These are phyloP conservation scores for Mustelus asterias DNA, from an alignment of 2,113 vertebrate genomes.

Conservation along the genomic window DNA sequence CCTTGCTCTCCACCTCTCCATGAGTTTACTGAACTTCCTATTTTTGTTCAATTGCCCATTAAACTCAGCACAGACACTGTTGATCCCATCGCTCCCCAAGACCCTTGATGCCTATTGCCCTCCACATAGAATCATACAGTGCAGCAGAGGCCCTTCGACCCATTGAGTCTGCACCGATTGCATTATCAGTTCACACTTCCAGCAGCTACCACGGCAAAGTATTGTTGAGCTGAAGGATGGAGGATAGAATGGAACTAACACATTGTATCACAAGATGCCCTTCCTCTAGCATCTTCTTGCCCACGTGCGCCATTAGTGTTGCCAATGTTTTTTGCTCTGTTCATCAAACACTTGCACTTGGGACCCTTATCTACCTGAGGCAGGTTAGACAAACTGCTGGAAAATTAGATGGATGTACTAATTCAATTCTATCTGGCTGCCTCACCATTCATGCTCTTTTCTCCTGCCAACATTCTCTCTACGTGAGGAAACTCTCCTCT, in stretches of 20 bases:
- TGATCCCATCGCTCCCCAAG: background rate
- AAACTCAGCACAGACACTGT: background rate
- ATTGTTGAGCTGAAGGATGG: background rate
- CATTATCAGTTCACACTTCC: background rate
- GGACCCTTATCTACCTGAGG: background rate
- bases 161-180: too few relatives aligned
- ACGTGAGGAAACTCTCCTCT: background rate
- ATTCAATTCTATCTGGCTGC: background rate
- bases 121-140: too few relatives aligned
- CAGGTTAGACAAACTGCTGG: background rate
- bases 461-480: background rate
- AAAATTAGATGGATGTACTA: background rate
- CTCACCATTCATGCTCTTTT: background rate
- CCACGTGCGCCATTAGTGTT: background rate
- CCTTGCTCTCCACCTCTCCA: background rate
- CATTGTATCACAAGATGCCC: background rate
- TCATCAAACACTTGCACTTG: background rate
- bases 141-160: too few relatives aligned
- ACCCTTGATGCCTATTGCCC: background rate
- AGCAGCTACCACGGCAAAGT: background rate
- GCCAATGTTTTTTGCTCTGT: background rate
- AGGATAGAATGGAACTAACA: background rate
- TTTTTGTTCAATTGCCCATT: background rate
- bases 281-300: background rate
- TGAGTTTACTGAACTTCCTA: background rate